Evolutionary conservation across 2,888 invertebrate species (phyloP), one percentile per base, ranked within the genome.

Genomic region (Drosophila kokeensis): DNA sequence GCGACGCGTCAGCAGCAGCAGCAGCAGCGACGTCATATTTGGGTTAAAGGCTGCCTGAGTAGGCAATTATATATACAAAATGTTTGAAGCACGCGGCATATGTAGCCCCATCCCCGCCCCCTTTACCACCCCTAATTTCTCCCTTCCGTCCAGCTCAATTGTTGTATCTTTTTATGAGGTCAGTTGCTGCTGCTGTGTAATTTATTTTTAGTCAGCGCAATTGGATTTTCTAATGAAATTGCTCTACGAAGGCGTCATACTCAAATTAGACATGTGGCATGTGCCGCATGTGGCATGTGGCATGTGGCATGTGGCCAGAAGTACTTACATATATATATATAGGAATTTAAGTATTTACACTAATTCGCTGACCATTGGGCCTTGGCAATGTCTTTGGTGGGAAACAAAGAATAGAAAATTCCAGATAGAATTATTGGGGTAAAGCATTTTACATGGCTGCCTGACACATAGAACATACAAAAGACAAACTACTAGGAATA

Each of bases 31-130:
- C 87, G 65, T 69, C 71, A 64, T 73, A 84, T 88, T 89, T 84
- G 83, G 83, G 83, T 84, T 84, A 88, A 75, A 84, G 81, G 69
- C 81, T 79, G 83, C 8, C 67, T 61, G 69, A 74, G 64, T 64
- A 64, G 73, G 69, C 86, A 82, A 88, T 84, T 88, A 77, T 68
- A 78, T 61, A 57, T 53, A 67, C 54, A 67, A 67, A 71, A 74
- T 79, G 69, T 69, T 69, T 74, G 69, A 67, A 64, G 74, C 74
- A 73, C 34, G 68, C 79, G 62, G 67, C 50, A 11, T 36, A 55
- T 21, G 15, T 18, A 15, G 5, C 48, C 24, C 29, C 32, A 3
- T 10, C 40, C 55, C 30, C 30, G 13, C 21, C 45, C 45, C 13
- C 7, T 15, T 45, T 21, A 7, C 15, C 4, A 1, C 2, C 45